Conservation (phyloP, 2,113 vertebrate species). For the Anarrhichthys ocellatus region DNA sequence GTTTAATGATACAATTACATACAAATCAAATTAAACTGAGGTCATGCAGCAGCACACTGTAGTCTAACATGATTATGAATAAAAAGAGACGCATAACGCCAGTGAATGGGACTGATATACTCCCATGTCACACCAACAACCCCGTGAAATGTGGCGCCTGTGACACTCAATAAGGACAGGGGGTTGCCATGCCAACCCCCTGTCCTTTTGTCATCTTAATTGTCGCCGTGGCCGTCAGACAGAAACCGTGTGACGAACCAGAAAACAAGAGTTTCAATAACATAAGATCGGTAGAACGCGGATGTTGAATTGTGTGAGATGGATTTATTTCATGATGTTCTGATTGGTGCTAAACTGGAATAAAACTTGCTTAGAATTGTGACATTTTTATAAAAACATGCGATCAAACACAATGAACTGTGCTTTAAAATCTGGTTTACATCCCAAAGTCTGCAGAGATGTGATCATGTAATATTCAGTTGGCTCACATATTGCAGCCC, state of each 20-base stretch:
- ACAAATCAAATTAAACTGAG: neutral
- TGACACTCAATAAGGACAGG: conserved; percentile 53
- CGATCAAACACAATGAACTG: neutral
- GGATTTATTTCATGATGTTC: neutral
- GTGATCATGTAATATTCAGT: neutral
- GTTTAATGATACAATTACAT: neutral
- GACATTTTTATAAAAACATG: neutral
- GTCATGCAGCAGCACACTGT: neutral
- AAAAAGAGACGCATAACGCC: neutral
- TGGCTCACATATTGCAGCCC: neutral
- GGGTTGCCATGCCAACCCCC: conserved; percentile 70
- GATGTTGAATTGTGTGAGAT: neutral
- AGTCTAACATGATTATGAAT: neutral
- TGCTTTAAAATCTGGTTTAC: neutral
- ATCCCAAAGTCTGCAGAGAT: neutral
- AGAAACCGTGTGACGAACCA: neutral
- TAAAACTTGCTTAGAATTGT: neutral
- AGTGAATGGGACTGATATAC: neutral
- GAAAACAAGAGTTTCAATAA: neutral
- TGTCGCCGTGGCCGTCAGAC: neutral
- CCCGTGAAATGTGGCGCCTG: conserved; percentile 32
- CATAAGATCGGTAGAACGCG: neutral
- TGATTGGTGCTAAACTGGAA: neutral
- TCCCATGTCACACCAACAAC: neutral
- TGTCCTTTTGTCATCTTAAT: conserved; percentile 12